phyloP scores from a whole-genome alignment of 2,888 invertebrate species.

The Tillus elongatus region DNA sequence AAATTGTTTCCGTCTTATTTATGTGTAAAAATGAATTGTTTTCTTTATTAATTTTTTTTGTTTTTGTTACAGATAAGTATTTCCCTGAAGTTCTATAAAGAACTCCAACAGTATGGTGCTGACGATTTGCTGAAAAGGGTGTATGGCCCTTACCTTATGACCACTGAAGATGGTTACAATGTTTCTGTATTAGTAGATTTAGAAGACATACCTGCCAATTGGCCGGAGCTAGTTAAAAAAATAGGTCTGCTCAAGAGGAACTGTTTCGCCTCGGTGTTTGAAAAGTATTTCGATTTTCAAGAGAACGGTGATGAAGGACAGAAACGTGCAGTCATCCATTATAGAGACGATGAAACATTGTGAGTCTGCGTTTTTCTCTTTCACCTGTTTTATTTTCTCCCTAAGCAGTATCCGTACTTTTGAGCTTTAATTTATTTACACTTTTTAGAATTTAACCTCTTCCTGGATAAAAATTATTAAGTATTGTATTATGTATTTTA shows the following conservation, averaged over 20 bases:
- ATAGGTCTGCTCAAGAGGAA: conserved; percentile 92
- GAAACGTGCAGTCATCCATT: conserved; percentile 94
- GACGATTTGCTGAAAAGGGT: conserved; percentile 91
- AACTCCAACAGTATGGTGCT: conserved; percentile 96
- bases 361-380: conserved; percentile 45
- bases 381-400: background rate
- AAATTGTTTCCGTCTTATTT: no score
- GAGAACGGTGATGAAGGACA: conserved; percentile 85
- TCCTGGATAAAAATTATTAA: no score
- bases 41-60: no score
- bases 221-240: conserved; percentile 82
- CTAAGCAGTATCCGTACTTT: no score
- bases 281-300: conserved; percentile 98
- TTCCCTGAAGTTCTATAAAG: conserved; percentile 95
- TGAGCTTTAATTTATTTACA: no score
- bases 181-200: conserved; percentile 88
- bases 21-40: no score
- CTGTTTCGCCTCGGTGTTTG: conserved; percentile 99
- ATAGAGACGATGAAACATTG: conserved; percentile 98
- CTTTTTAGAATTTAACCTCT: no score
- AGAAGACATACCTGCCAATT: conserved; percentile 83
- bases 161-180: conserved; percentile 89
- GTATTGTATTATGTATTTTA: no score
- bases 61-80: conserved; percentile 78
- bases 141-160: conserved; percentile 75